Conservation (phyloP, 1,140 invertebrate genomes). For the Pogonomyrmex barbatus region DNA sequence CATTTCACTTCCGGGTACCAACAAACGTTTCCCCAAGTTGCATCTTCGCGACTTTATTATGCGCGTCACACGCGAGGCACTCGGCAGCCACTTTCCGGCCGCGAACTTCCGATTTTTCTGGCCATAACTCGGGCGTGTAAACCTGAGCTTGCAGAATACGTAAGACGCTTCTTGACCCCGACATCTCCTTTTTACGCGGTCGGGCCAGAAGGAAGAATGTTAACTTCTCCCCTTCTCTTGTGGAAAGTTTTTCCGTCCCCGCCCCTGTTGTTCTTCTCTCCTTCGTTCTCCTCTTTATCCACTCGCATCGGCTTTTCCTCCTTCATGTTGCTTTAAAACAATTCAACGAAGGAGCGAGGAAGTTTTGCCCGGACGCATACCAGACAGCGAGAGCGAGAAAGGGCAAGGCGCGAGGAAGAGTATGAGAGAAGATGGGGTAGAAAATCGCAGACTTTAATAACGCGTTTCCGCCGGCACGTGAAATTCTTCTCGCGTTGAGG, state of each 20-base stretch:
- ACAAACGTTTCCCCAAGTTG: conserved; percentile 41
- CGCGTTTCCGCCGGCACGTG: conserved; percentile 64
- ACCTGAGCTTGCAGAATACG: conserved; percentile 68
- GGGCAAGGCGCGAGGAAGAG: background rate
- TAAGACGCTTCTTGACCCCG: conserved; percentile 62
- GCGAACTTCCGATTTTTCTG: conserved; percentile 59
- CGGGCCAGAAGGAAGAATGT: conserved; percentile 27
- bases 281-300: background rate
- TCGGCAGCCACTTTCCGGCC: conserved; percentile 48
- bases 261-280: conserved; percentile 17
- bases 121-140: conserved; percentile 58
- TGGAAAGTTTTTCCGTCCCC: conserved; percentile 39
- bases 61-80: conserved; percentile 55
- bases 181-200: conserved; percentile 46
- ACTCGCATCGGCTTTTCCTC: conserved; percentile 3
- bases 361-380: conserved; percentile 49
- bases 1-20: conserved; percentile 53
- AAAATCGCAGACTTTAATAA: conserved; percentile 68
- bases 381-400: conserved; percentile 45
- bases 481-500: conserved; percentile 70
- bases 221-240: conserved; percentile 23
- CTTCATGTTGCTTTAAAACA: conserved; percentile 49
- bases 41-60: conserved; percentile 57
- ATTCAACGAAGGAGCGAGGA: conserved; percentile 50
- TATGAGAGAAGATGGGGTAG: conserved; percentile 32